Evolutionary conservation across 2,797 vertebrate genomes (phyloP).

Genomic region (Crenichthys baileyi): DNA sequence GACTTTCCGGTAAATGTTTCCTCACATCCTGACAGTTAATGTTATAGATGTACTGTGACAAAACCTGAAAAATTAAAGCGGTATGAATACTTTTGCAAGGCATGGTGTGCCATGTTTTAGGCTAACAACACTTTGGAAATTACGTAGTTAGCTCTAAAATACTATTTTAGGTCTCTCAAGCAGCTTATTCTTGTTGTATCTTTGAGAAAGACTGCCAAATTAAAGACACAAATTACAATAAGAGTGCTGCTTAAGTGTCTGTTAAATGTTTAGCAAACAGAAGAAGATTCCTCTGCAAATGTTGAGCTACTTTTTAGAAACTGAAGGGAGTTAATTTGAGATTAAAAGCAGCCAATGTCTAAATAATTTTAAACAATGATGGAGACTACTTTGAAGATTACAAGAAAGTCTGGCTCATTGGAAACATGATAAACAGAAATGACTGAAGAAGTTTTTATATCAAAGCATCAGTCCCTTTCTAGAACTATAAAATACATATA

Average conservation of each 20-base stretch:
- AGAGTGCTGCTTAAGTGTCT: neutral
- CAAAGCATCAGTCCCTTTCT: neutral
- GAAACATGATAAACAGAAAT: too few relatives aligned
- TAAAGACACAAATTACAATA: neutral
- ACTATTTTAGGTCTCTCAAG: neutral
- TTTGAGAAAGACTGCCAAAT: neutral
- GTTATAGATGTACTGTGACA: neutral
- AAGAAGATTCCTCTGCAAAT: neutral
- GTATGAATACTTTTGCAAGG: neutral
- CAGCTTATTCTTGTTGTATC: neutral
- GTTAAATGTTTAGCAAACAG: constrained; percentile 4
- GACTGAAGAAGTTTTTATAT: neutral
- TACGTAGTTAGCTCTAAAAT: neutral
- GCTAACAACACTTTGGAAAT: neutral
- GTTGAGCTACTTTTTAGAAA: neutral
- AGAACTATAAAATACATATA: neutral
- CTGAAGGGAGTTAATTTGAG: neutral
- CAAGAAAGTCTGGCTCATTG: too few relatives aligned
- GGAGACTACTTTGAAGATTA: neutral
- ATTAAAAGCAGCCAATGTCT: neutral
- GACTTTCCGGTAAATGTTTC: neutral
- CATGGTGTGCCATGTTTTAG: neutral
- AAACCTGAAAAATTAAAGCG: neutral
- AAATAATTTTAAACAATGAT: neutral
- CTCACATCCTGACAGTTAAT: constrained; percentile 1